These are phyloP conservation scores for Enteromius fasciolatus DNA, from an alignment of 2,797 vertebrate species.

Conservation along the genomic window DNA sequence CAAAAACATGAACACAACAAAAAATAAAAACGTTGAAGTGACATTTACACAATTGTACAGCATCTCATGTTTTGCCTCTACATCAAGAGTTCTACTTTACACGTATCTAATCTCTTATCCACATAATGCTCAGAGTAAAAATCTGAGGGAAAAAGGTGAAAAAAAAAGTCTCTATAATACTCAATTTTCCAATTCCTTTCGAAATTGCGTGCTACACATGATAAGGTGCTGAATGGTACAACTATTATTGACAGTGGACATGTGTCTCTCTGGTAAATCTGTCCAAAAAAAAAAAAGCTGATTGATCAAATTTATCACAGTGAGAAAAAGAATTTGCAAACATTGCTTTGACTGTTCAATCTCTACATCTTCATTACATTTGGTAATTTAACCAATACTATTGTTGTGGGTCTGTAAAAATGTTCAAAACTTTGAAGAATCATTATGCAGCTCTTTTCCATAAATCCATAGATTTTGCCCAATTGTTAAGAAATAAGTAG, in stretches of 20 bases:
- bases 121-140: slow-evolving; percentile 73
- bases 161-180: slow-evolving; percentile 67
- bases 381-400: not conserved
- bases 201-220: slow-evolving; percentile 78
- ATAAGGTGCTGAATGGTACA: slow-evolving; percentile 78
- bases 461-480: not conserved
- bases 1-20: slow-evolving; percentile 60
- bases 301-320: not conserved
- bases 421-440: not conserved
- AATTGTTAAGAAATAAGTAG: not conserved
- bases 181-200: slow-evolving; percentile 67
- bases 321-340: not conserved
- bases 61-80: slow-evolving; percentile 71
- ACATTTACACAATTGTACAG: slow-evolving; percentile 87
- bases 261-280: slow-evolving; percentile 43
- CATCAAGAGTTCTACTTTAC: slow-evolving; percentile 70
- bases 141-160: slow-evolving; percentile 68
- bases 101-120: slow-evolving; percentile 68
- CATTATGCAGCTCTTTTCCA: not conserved
- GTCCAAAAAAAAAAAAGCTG: not conserved
- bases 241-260: slow-evolving; percentile 13
- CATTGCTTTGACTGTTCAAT: not conserved
- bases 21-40: slow-evolving; percentile 69
- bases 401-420: not conserved
- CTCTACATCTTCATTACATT: not conserved